phyloP scores from a whole-genome alignment of 64 coral and sea anemone species.

The Trachythela sp. region DNA sequence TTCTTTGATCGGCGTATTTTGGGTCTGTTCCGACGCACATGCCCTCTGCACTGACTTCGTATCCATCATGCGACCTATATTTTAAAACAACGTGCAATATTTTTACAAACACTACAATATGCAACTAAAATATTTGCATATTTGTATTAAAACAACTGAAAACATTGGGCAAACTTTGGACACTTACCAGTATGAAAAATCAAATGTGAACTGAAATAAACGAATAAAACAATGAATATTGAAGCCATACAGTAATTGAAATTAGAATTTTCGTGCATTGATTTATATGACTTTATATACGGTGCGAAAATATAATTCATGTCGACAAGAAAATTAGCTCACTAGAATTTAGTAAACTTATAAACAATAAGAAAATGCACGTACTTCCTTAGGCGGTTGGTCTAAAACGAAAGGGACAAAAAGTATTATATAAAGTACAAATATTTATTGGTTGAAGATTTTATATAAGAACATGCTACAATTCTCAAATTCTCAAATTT shows the following conservation, averaged over 20 bases:
- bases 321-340: not conserved
- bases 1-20: constrained; percentile 82
- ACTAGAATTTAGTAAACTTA: not conserved
- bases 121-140: not conserved
- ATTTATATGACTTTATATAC: no score
- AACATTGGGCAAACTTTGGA: not conserved
- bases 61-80: constrained; percentile 85
- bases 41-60: constrained; percentile 65
- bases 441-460: not conserved
- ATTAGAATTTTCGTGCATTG: no score
- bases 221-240: not conserved
- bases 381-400: constrained; percentile 87
- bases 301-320: not conserved
- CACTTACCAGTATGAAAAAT: constrained; percentile 99
- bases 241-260: no score
- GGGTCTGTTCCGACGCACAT: constrained; percentile 23
- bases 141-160: not conserved
- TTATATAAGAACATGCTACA: not conserved
- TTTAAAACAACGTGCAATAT: not conserved
- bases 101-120: no score
- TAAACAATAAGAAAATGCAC: no score
- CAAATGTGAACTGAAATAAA: constrained; percentile 78
- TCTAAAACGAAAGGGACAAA: constrained; percentile 39
- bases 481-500: not conserved
- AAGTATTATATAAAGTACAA: not conserved